A percentile compares a stretch with the other conserved stretches of the same genome.
These are phyloP conservation scores for Thunnus thynnus DNA, from an alignment of 2,113 vertebrate genomes.

Conservation along the genomic window DNA sequence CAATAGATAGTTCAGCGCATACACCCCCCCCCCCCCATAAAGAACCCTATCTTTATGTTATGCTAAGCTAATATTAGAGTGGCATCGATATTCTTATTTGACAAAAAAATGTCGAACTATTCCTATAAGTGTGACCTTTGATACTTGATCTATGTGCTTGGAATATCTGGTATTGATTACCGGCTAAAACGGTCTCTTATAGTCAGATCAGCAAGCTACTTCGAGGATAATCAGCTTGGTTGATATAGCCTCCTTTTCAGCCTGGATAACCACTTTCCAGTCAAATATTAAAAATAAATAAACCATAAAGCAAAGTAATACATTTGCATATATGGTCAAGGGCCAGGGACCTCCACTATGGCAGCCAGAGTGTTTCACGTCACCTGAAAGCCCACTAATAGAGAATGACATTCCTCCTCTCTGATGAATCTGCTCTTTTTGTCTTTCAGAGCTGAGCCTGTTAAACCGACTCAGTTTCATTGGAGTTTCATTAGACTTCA, in stretches of 20 bases:
- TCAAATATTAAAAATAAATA: slow-evolving; percentile 9
- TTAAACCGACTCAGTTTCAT: slow-evolving; percentile 36
- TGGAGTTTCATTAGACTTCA: slow-evolving; percentile 32
- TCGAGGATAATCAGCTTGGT: background rate
- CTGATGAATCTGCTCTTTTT: slow-evolving; percentile 11
- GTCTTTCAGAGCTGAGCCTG: slow-evolving; percentile 17
- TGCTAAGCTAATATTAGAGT: background rate
- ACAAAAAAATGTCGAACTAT: background rate
- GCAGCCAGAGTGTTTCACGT: slow-evolving; percentile 39
- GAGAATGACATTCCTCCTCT: slow-evolving; percentile 45
- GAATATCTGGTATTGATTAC: background rate
- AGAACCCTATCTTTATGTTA: too few relatives aligned
- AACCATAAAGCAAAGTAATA: slow-evolving; percentile 15
- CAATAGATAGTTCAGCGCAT: too few relatives aligned
- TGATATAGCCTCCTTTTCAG: background rate
- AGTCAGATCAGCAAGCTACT: background rate
- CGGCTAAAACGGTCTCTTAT: background rate
- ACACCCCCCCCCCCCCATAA: too few relatives aligned
- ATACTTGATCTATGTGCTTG: background rate
- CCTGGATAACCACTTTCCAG: background rate
- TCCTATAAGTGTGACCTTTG: background rate
- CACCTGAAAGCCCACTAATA: slow-evolving; percentile 39
- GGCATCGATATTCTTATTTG: background rate
- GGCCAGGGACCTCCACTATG: slow-evolving; percentile 20
- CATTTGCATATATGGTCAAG: slow-evolving; percentile 40